Evolutionary conservation across 1,140 invertebrate genomes (phyloP).

Genomic region (Dendroctonus valens): DNA sequence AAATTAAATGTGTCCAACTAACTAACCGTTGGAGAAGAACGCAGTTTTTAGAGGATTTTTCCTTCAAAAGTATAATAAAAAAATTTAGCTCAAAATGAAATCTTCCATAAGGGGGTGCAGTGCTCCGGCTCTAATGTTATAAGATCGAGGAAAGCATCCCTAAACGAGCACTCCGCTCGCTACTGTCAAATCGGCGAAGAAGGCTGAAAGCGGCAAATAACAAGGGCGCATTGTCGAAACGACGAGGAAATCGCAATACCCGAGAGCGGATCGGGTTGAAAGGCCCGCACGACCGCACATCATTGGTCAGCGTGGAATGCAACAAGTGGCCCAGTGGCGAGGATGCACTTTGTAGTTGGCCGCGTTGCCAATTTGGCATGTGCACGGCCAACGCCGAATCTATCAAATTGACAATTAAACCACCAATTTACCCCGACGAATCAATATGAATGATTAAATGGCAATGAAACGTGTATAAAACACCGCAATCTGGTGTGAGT

Average conservation of each 20-base stretch:
- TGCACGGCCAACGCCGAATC: too few relatives aligned
- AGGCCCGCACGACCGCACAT: slow-evolving; percentile 24
- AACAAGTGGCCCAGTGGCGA: slow-evolving; percentile 27
- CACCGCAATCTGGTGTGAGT: too few relatives aligned
- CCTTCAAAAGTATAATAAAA: too few relatives aligned
- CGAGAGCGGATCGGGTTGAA: slow-evolving; percentile 27
- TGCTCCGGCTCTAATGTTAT: not conserved
- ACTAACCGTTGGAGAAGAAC: not conserved
- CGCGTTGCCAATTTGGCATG: slow-evolving; percentile 23
- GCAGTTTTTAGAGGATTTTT: not conserved
- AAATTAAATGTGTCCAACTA: too few relatives aligned
- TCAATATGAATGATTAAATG: not conserved
- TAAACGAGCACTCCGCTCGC: slow-evolving; percentile 20
- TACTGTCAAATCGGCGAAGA: slow-evolving; percentile 31
- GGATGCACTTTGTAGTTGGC: slow-evolving; percentile 16
- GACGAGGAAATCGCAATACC: slow-evolving; percentile 31
- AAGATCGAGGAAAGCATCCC: slow-evolving; percentile 17
- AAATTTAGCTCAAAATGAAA: too few relatives aligned
- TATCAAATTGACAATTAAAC: too few relatives aligned
- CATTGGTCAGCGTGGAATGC: slow-evolving; percentile 27
- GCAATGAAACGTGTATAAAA: too few relatives aligned
- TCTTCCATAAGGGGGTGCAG: too few relatives aligned
- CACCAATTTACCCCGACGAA: too few relatives aligned
- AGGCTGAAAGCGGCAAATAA: slow-evolving; percentile 34
- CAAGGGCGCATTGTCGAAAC: slow-evolving; percentile 33